These are phyloP conservation scores for Stichodactyla mertensii DNA, from an alignment of 64 coral and sea anemone species.

Conservation along the genomic window DNA sequence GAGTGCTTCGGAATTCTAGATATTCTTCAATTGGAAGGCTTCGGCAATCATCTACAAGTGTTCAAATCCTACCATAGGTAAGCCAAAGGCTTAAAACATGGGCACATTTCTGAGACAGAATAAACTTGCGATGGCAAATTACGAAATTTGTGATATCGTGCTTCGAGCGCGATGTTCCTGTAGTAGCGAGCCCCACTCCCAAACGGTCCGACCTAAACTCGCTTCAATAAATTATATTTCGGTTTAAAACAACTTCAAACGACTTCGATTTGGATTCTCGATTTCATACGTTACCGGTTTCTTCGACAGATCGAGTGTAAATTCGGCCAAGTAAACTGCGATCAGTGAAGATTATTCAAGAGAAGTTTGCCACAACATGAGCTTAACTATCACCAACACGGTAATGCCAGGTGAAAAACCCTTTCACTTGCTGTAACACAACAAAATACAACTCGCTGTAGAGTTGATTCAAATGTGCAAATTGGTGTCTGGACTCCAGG, in stretches of 20 bases:
- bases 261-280: neutral
- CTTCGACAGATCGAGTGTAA: neutral
- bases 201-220: conserved; percentile 21
- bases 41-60: neutral
- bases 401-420: conserved; percentile 87
- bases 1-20: conserved; percentile 43
- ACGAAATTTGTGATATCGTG: conserved; percentile 31
- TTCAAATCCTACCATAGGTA: neutral
- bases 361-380: neutral
- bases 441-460: conserved; percentile 65
- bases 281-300: neutral
- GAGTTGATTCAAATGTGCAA: conserved; percentile 92
- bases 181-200: conserved; percentile 33
- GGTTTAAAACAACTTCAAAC: conserved; percentile 17
- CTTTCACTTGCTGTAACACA: conserved; percentile 51
- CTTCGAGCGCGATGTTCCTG: conserved; percentile 13
- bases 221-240: conserved; percentile 6
- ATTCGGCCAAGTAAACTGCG: neutral
- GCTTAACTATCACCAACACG: neutral
- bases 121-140: conserved; percentile 6
- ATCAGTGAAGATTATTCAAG: neutral
- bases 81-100: neutral
- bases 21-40: conserved; percentile 21
- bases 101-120: neutral
- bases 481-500: conserved; percentile 74